Evolutionary conservation across 2,888 invertebrate species (phyloP), one percentile per base, ranked within the genome.

Genomic region (Tinea semifulvella): DNA sequence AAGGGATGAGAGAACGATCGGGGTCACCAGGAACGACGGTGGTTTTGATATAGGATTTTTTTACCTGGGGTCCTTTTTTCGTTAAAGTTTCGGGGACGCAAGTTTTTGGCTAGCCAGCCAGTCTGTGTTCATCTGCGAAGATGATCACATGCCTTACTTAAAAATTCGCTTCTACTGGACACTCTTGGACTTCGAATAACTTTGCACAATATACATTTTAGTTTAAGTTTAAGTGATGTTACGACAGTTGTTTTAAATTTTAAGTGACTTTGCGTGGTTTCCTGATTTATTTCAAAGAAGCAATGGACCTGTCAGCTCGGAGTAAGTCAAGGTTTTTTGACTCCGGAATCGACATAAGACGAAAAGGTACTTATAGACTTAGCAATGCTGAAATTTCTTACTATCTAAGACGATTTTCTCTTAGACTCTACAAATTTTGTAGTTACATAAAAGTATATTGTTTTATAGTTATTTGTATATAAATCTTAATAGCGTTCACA

Each of bases 321-420:
- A 76, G 80, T 79, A 80, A 80, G 77, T 80, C 80, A 74, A 80
- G 80, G 77, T 80, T 80, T 79, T 80, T 76, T 70, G 80, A 80
- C 76, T 80, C 80, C 62, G 80, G 80, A 57, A 80, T 80, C 73
- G 73, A 75, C 65, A 61, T 79, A 61, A 68, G 79, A 53, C 76
- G 80, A 63, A 80, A 79, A 80, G 80, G 80, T 80, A 80, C 58
- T 61, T n/a, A 31, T 7, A n/a, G n/a, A n/a, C n/a, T n/a, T n/a
- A n/a, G n/a, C n/a, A n/a, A n/a, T n/a, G n/a, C n/a, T n/a, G n/a
- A n/a, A n/a, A n/a, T n/a, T n/a, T n/a, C n/a, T n/a, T n/a, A n/a
- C n/a, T n/a, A n/a, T n/a, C n/a, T n/a, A n/a, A n/a, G n/a, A n/a
- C n/a, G n/a, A n/a, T n/a, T n/a, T n/a, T n/a, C n/a, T n/a, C n/a